Conservation (phyloP, 2,797 vertebrate genomes). For the Naso thynnoides region DNA sequence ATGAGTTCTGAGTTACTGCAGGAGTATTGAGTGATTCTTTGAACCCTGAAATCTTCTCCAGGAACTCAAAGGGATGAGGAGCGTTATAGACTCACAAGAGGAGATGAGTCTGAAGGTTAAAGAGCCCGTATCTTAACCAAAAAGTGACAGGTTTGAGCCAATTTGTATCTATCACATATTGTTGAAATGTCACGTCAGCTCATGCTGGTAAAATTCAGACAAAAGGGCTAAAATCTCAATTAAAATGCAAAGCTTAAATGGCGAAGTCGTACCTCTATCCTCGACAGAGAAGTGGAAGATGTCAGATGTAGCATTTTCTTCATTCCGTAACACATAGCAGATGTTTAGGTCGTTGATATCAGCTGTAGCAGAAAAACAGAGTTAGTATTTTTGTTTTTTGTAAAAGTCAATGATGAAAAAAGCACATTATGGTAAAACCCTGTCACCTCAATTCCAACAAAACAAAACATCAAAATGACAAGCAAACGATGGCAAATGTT, state of each 20-base stretch:
- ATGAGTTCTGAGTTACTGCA: conserved; percentile 2
- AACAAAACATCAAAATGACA: conserved; percentile 18
- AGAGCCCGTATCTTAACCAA: not conserved
- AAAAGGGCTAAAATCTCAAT: not conserved
- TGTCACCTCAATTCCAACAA: conserved; percentile 20
- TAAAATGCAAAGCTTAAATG: conserved; percentile 6
- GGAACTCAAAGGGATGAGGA: conserved; percentile 9
- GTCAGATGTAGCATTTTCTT: conserved; percentile 90
- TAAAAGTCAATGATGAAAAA: not conserved
- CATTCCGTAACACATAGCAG: conserved; percentile 90
- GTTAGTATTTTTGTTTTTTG: not conserved
- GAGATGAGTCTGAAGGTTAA: conserved; percentile 18
- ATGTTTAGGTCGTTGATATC: conserved; percentile 94
- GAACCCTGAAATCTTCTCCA: conserved; percentile 13
- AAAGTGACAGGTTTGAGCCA: conserved; percentile 24
- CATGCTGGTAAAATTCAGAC: not conserved
- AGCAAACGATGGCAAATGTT: conserved; percentile 33
- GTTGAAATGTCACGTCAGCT: conserved; percentile 27
- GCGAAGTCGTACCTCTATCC: conserved; percentile 86
- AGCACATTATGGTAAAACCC: not conserved
- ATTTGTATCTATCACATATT: conserved; percentile 28
- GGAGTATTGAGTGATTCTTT: conserved; percentile 24
- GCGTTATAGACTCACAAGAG: not conserved
- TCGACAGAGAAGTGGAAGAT: conserved; percentile 90
- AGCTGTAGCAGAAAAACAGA: conserved; percentile 79